A percentile compares a stretch with the other conserved stretches of the same genome.
phyloP scores from a whole-genome alignment of 2,888 invertebrate species.

The Cheilosia impressa region DNA sequence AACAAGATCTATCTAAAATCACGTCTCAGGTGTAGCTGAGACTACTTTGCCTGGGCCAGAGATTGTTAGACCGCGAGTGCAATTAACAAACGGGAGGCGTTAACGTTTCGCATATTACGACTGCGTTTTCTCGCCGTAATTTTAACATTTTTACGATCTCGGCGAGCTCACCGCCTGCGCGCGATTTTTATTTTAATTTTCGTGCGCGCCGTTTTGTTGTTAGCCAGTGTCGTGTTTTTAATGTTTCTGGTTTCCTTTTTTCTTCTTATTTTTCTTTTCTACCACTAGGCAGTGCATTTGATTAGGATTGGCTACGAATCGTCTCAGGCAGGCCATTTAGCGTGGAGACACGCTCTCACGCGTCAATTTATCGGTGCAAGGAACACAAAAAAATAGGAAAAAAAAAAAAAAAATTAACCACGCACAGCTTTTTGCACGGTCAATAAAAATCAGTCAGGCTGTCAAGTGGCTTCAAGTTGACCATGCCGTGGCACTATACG shows the following conservation, averaged over 20 bases:
- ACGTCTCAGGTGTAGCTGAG: neutral
- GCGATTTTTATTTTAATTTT: slow-evolving; percentile 70
- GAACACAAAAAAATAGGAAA: slow-evolving; percentile 28
- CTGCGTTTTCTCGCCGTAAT: slow-evolving; percentile 68
- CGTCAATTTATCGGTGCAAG: slow-evolving; percentile 62
- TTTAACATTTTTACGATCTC: slow-evolving; percentile 60
- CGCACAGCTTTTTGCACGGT: slow-evolving; percentile 59
- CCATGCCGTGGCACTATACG: slow-evolving; percentile 41
- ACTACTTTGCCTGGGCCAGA: neutral
- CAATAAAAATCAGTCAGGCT: slow-evolving; percentile 75
- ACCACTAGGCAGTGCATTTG: slow-evolving; percentile 50
- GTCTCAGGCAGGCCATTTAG: slow-evolving; percentile 59
- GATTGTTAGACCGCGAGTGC: slow-evolving; percentile 48
- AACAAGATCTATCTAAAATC: slow-evolving; percentile 14
- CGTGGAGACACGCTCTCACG: slow-evolving; percentile 65
- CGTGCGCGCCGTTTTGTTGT: slow-evolving; percentile 50
- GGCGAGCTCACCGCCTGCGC: neutral
- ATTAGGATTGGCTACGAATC: slow-evolving; percentile 68
- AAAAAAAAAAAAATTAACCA: slow-evolving; percentile 9
- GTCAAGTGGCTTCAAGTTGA: slow-evolving; percentile 71
- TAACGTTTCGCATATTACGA: slow-evolving; percentile 75
- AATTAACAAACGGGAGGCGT: slow-evolving; percentile 74
- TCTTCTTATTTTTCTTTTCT: neutral
- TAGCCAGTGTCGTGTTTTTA: slow-evolving; percentile 31
- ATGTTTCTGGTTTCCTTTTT: slow-evolving; percentile 25